Evolutionary conservation across 2,113 vertebrate species (phyloP).

Genomic region (Spea bombifrons): DNA sequence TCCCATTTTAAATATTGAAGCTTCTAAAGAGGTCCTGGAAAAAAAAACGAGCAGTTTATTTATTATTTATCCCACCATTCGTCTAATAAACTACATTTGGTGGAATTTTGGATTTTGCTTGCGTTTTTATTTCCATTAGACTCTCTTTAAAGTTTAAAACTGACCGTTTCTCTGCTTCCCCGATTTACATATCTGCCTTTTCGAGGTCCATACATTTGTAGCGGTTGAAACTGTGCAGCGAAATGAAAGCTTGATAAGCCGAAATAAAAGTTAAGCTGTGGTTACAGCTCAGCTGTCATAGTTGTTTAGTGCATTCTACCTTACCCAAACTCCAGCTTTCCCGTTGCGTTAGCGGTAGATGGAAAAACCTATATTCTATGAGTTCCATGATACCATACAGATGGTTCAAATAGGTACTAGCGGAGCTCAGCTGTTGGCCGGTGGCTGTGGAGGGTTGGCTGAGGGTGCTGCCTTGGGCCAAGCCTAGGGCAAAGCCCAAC

Average conservation of each 20-base stretch:
- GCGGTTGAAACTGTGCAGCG: conserved; percentile 44
- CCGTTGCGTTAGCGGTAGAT: conserved; percentile 1
- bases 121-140: conserved; percentile 89
- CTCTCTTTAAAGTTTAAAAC: conserved; percentile 95
- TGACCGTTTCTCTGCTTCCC: conserved; percentile 64
- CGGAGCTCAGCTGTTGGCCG: too few species aligned
- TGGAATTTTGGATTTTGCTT: conserved; percentile 63
- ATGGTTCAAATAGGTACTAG: not conserved
- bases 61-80: conserved; percentile 85
- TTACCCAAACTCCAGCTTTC: conserved; percentile 26
- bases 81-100: conserved; percentile 69
- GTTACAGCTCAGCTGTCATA: not conserved
- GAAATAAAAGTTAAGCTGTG: not conserved
- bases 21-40: conserved; percentile 70
- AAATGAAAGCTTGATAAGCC: conserved; percentile 49
- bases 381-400: not conserved
- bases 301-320: conserved; percentile 1
- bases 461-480: too few species aligned
- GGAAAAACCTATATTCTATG: not conserved
- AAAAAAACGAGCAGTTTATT: conserved; percentile 78
- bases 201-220: conserved; percentile 52
- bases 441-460: too few species aligned
- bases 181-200: conserved; percentile 67
- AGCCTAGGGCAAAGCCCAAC: too few species aligned
- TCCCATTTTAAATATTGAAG: conserved; percentile 85